Evolutionary conservation across 2,113 vertebrate species (phyloP).

Genomic region (Ochotona princeps): DNA sequence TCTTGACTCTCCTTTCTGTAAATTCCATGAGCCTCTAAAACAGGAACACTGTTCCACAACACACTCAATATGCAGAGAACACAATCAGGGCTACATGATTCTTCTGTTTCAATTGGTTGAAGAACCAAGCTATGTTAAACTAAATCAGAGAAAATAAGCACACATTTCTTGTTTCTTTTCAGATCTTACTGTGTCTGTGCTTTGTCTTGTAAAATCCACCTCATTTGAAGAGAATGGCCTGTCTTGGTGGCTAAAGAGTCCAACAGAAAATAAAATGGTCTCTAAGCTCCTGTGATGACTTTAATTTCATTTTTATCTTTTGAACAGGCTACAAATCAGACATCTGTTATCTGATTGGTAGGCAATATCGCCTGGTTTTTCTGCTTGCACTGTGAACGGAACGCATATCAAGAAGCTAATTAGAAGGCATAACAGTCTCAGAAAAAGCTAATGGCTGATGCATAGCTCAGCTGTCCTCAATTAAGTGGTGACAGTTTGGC

Average conservation of each 20-base stretch:
- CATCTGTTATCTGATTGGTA: conserved; percentile 15
- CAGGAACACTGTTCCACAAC: background rate
- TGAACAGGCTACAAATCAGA: background rate
- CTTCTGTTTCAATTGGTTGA: conserved; percentile 24
- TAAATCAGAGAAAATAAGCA: background rate
- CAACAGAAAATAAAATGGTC: background rate
- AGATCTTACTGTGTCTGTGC: background rate
- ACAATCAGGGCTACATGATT: background rate
- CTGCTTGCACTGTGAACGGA: conserved; percentile 44
- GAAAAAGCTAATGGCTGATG: background rate
- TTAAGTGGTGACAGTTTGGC: conserved; percentile 21
- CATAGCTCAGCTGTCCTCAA: conserved; percentile 8
- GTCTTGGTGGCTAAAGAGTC: background rate
- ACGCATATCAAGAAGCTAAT: conserved; percentile 43
- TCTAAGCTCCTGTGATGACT: background rate
- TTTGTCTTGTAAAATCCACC: conserved; percentile 25
- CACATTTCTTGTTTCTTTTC: conserved; percentile 26
- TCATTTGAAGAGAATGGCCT: conserved; percentile 20
- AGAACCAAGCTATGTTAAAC: background rate
- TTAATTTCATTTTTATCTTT: conserved; percentile 31
- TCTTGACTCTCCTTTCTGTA: conserved; percentile 55
- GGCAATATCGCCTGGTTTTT: conserved; percentile 25
- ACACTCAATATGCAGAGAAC: conserved; percentile 14
- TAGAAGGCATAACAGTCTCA: conserved; percentile 4
- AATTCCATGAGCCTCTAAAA: conserved; percentile 38